Base-by-base conservation (phyloP, 2,797 vertebrate genomes). In the Neomorphus geoffroyi region DNA sequence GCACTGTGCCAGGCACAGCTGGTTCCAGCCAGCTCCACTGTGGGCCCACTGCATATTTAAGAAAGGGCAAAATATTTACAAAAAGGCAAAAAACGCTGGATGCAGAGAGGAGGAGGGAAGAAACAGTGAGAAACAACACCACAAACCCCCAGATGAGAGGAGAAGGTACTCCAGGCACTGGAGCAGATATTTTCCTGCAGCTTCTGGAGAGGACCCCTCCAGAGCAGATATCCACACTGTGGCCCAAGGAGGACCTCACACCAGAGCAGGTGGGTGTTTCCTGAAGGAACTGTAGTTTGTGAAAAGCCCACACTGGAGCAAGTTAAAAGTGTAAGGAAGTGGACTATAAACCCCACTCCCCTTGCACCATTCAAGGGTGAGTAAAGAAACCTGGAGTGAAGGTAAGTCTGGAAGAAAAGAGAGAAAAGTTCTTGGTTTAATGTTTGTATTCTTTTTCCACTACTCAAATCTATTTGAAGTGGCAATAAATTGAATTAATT, bases 281-380 rank as follows among this genome's bases (percentile, higher is more conserved):
- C 26, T 73, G 56, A 72, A 90, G 43, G 28, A 71, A 16, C 28
- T 86, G 26, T 18, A 65, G 18, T 7, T 28, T 1, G 1, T n/a
- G 41, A 14, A 66, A 1, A 78, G 9, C 11, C 11, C 11, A 70
- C 4, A 18, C 13, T 14, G 18, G 10, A 87, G 27, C 13, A 50
- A 17, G 6, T 13, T 61, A 28, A 54, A 84, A 69, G 4, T 7
- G 4, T 35, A 46, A 85, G 28, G 18, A 65, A 21, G 18, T 37
- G 28, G 30, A 30, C 37, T 9, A 43, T 1, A 71, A 13, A 1
- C 1, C 6, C 12, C 11, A 6, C 2, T 23, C 13, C 39, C 15
- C 8, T 15, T 64, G n/a, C 7, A 30, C 9, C 10, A 24, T 12
- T 24, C 24, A 3, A 35, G 35, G 26, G 24, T 2, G 2, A 9